These are phyloP conservation scores for Turritopsis dohrnii DNA, from an alignment of 30 jellyfish, hydroid and myxozoan genomes.

Conservation along the genomic window DNA sequence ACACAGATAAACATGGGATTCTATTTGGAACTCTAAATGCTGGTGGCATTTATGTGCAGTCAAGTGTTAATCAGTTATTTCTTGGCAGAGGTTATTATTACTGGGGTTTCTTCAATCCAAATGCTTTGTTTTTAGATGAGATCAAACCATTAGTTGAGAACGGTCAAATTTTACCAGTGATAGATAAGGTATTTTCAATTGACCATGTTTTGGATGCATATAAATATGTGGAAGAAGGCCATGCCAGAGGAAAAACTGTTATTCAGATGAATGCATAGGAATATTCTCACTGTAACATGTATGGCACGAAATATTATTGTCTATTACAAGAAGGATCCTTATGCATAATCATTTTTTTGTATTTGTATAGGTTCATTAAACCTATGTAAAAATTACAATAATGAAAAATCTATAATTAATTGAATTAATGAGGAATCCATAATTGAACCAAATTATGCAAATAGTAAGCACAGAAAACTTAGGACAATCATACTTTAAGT, in stretches of 20 bases:
- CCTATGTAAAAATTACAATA: no score
- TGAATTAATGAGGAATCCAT: no score
- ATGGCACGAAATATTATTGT: no score
- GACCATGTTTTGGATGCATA: conserved; percentile 59
- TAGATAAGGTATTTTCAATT: conserved; percentile 42
- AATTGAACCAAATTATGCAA: no score
- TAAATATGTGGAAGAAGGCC: conserved; percentile 39
- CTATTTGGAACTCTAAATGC: conserved; percentile 49
- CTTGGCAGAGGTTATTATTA: conserved; percentile 60
- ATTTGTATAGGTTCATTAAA: no score
- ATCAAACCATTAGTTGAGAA: conserved; percentile 54
- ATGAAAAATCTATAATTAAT: no score
- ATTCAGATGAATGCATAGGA: not conserved
- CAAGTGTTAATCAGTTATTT: conserved; percentile 27
- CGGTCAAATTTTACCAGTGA: conserved; percentile 50
- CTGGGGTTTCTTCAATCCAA: conserved; percentile 86
- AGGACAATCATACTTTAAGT: no score
- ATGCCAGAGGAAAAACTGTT: conserved; percentile 70
- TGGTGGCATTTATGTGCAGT: conserved; percentile 34
- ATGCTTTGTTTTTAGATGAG: conserved; percentile 49
- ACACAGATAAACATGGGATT: conserved; percentile 62
- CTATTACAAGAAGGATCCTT: no score
- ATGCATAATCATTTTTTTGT: no score
- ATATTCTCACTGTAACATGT: not conserved
- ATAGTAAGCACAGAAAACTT: no score